phyloP scores from a whole-genome alignment of 1,140 invertebrate genomes.

The Drosophila sechellia region DNA sequence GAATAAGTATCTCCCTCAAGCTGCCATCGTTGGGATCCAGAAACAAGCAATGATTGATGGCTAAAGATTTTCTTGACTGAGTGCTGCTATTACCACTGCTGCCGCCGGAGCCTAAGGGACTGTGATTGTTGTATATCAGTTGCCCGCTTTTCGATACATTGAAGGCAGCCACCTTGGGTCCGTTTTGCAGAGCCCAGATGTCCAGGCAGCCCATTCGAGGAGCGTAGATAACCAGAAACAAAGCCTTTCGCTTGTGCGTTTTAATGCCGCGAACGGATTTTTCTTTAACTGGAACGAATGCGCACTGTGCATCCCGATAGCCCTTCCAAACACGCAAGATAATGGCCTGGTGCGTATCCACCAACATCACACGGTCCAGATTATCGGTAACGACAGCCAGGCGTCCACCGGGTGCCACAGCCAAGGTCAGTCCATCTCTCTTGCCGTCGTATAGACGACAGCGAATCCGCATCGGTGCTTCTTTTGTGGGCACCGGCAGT shows the following conservation, averaged over 20 bases:
- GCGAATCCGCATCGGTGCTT: constrained; percentile 88
- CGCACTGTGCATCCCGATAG: constrained; percentile 96
- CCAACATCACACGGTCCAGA: constrained; percentile 93
- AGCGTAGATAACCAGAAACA: constrained; percentile 94
- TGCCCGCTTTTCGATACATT: constrained; percentile 93
- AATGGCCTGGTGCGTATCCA: constrained; percentile 92
- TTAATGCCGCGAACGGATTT: constrained; percentile 76
- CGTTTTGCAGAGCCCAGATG: constrained; percentile 94
- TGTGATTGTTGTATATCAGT: constrained; percentile 91
- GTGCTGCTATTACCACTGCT: constrained; percentile 33
- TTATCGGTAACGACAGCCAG: constrained; percentile 93
- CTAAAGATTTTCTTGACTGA: constrained; percentile 86
- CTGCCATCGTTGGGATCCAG: constrained; percentile 91
- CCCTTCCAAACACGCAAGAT: constrained; percentile 96
- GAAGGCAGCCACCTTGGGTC: constrained; percentile 95
- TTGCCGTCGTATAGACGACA: constrained; percentile 94
- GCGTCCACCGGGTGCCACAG: constrained; percentile 91
- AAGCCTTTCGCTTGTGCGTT: constrained; percentile 85
- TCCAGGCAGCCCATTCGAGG: constrained; percentile 93
- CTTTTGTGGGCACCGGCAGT: constrained; percentile 85
- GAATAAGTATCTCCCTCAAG: constrained; percentile 92
- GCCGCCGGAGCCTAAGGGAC: constrained; percentile 86
- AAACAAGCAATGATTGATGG: constrained; percentile 90
- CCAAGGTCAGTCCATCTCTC: constrained; percentile 89
- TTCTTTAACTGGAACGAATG: constrained; percentile 89